Conservation (phyloP, 2,797 vertebrate genomes). For the Myiotriccus ornatus region DNA sequence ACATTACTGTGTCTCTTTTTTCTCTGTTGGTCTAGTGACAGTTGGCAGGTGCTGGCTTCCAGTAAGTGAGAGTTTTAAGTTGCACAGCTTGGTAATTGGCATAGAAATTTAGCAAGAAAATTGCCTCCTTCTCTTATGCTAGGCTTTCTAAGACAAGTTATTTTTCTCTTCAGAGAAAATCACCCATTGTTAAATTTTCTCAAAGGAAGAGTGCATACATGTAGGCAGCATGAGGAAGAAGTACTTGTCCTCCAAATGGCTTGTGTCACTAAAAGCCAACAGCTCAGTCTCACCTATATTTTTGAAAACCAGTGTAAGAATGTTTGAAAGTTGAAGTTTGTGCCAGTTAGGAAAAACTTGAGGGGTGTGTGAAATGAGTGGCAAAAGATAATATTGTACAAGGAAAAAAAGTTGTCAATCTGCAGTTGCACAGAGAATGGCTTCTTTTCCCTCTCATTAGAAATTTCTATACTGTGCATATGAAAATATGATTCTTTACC, state of each 20-base stretch:
- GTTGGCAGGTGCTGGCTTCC: conserved; percentile 54
- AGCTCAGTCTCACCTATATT: not conserved
- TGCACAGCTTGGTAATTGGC: conserved; percentile 52
- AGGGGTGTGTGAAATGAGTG: not conserved
- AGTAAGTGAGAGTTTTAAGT: conserved; percentile 12
- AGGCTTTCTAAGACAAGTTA: conserved; percentile 19
- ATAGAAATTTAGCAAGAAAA: conserved; percentile 43
- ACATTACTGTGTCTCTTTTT: not conserved
- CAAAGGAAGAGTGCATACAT: not conserved
- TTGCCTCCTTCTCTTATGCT: not conserved
- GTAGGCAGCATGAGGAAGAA: not conserved
- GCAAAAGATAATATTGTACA: not conserved
- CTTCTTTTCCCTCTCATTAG: not conserved
- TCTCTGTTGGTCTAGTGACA: not conserved
- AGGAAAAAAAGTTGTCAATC: not conserved
- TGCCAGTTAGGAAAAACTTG: not conserved
- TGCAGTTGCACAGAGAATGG: not conserved
- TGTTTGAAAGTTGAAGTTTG: not conserved
- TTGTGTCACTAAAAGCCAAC: not conserved
- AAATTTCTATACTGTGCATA: not conserved
- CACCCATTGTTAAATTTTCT: not conserved
- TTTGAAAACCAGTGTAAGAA: not conserved
- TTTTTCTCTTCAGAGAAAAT: conserved; percentile 20
- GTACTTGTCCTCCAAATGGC: not conserved
- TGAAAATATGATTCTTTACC: not conserved